These are phyloP conservation scores for Epinephelus malabaricus DNA, from an alignment of 2,797 vertebrate genomes.

Conservation along the genomic window DNA sequence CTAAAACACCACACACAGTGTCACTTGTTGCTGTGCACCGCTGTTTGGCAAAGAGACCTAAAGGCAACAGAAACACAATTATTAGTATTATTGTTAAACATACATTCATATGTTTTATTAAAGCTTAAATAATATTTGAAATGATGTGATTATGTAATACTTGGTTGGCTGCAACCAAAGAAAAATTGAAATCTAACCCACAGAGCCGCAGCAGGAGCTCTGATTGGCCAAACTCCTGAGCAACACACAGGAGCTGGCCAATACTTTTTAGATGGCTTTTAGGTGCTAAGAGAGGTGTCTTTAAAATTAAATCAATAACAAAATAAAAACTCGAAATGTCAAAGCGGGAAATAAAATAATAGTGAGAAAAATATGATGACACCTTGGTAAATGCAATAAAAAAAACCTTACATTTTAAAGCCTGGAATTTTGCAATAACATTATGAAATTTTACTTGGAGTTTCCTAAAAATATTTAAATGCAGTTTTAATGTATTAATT, in stretches of 20 bases:
- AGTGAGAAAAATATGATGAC: no score
- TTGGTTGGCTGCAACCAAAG: not conserved
- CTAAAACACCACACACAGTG: constrained; percentile 50
- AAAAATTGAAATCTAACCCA: not conserved
- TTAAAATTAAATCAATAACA: no score
- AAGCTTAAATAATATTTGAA: not conserved
- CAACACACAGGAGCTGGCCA: not conserved
- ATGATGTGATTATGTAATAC: not conserved
- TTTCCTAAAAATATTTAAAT: no score
- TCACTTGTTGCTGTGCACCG: constrained; percentile 25
- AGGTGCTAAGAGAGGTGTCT: no score
- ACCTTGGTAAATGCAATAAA: no score
- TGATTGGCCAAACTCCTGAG: not conserved
- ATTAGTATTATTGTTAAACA: not conserved
- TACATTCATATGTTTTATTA: not conserved
- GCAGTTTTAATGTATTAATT: no score
- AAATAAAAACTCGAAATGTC: no score
- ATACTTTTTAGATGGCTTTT: no score
- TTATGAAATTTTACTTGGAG: no score
- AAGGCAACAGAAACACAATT: not conserved
- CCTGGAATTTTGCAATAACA: no score
- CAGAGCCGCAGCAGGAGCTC: not conserved
- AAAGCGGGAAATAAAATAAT: no score
- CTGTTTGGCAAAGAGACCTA: constrained; percentile 38
- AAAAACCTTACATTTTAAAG: no score